Conservation (phyloP, 2,113 vertebrate genomes). For the Plestiodon gilberti region DNA sequence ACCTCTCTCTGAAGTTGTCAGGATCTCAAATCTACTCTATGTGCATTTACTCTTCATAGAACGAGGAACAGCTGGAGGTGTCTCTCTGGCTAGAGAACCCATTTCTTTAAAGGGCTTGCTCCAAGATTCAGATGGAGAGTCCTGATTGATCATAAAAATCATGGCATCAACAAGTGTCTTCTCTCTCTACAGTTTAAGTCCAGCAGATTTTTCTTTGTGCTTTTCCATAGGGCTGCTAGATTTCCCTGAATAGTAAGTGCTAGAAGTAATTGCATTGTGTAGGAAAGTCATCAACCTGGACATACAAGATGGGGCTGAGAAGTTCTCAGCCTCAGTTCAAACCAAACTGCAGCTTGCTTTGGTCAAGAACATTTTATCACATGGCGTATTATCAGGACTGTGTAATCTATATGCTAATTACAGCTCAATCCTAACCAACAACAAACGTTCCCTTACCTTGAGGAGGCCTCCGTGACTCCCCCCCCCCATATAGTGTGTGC, state of each 20-base stretch:
- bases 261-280: not conserved
- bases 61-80: not conserved
- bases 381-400: too few species aligned
- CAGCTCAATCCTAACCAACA: too few species aligned
- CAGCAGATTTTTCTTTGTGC: not conserved
- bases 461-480: too few species aligned
- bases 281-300: not conserved
- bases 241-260: not conserved
- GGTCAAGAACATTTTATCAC: not conserved
- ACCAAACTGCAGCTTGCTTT: not conserved
- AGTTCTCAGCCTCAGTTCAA: not conserved
- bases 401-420: too few species aligned
- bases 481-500: too few species aligned
- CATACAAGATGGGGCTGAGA: not conserved
- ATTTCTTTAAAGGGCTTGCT: not conserved
- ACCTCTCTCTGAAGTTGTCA: not conserved
- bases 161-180: not conserved
- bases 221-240: not conserved
- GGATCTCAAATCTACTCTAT: not conserved
- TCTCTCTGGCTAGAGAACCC: not conserved
- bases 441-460: too few species aligned
- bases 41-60: not conserved
- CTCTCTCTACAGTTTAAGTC: not conserved
- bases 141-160: not conserved
- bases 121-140: not conserved